Percentiles rank a stretch among this genome's conserved stretches.
phyloP scores from a whole-genome alignment of 2,797 vertebrate species.

The Phoebastria nigripes region DNA sequence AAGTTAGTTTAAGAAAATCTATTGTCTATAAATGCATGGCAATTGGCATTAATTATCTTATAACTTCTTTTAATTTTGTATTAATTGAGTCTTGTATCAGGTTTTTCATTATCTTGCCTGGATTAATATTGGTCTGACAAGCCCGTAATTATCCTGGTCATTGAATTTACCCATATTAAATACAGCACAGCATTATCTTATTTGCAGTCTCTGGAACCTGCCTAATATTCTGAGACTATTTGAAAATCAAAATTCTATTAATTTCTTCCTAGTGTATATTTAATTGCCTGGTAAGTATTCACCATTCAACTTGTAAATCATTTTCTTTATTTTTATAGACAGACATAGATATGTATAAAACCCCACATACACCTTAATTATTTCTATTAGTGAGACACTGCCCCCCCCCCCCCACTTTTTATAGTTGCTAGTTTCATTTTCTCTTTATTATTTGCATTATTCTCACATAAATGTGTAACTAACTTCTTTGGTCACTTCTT shows the following conservation, averaged over 20 bases:
- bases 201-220: not conserved
- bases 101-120: not conserved
- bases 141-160: constrained; percentile 4
- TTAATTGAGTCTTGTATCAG: not conserved
- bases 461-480: not conserved
- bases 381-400: not conserved
- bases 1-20: not conserved
- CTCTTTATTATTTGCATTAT: not conserved
- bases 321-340: not conserved
- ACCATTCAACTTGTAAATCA: constrained; percentile 13
- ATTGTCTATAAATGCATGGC: not conserved
- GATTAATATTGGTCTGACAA: not conserved
- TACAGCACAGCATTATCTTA: not conserved
- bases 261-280: constrained; percentile 26
- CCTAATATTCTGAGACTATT: not conserved
- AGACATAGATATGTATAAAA: not conserved
- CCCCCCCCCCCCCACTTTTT: not conserved
- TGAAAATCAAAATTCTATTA: constrained; percentile 46
- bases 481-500: not conserved
- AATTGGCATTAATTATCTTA: not conserved
- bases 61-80: not conserved
- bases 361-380: not conserved
- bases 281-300: constrained; percentile 26
- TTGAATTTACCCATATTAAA: not conserved
- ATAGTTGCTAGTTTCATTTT: not conserved